Evolutionary conservation across 2,888 invertebrate species (phyloP), one percentile per base, ranked within the genome.

Genomic region (Papilio elwesi): DNA sequence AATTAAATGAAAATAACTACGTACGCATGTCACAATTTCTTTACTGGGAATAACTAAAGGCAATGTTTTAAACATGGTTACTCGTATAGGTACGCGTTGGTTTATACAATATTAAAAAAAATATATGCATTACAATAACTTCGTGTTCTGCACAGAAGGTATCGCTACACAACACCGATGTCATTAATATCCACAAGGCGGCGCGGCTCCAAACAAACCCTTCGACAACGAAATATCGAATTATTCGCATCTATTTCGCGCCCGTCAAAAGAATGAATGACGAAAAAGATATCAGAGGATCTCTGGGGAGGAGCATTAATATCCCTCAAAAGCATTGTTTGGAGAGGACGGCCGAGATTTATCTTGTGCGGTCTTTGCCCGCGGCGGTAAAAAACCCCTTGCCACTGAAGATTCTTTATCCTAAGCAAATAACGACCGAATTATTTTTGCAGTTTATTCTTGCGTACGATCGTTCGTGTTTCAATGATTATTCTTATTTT

Each of bases 271-370:
- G 69, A 73, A 69, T 69, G 69, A 69, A 73, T 69, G 69, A 73
- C 73, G 68, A 65, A 73, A 68, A 72, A 73, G 73, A 73, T 69
- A 73, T 69, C 69, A 52, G 65, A 9, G 65, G 65, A 65, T 68
- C 63, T 68, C 53, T 16, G 65, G 57, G 59, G 71, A 63, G 64
- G 57, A 51, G 65, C 63, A 73, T 73, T 73, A 73, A 73, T 73
- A 73, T 73, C 67, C 64, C 73, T 73, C 73, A 73, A 69, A 73
- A 69, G 65, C 69, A 69, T 69, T 73, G 73, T 73, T 69, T 73
- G 69, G 47, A 69, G 47, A 73, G 73, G 73, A 73, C 68, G 51
- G 57, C 49, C 47, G 43, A 38, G 69, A 69, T 73, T 73, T 73
- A 73, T 73, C 65, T 69, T 59, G 52, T 26, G 51, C 64, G 73